Percentiles rank a stretch among this genome's conserved stretches.
These are phyloP conservation scores for Bembecia ichneumoniformis DNA, from an alignment of 2,888 invertebrate species.

Conservation along the genomic window DNA sequence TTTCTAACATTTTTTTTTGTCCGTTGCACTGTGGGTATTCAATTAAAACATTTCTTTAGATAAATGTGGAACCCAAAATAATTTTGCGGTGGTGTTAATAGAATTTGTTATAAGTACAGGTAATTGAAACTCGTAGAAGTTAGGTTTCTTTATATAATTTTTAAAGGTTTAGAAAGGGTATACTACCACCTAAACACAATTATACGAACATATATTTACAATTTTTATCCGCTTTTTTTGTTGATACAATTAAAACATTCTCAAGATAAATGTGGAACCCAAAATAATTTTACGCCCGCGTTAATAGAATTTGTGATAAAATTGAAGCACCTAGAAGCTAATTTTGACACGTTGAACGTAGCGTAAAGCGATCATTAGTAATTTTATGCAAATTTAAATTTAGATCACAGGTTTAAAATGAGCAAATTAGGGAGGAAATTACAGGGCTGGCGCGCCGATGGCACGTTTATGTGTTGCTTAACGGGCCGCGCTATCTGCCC, in stretches of 20 bases:
- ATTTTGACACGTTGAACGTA: constrained; percentile 56
- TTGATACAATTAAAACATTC: background rate
- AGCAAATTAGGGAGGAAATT: constrained; percentile 58
- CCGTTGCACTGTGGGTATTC: background rate
- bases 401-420: constrained; percentile 55
- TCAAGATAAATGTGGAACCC: constrained; percentile 10
- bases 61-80: constrained; percentile 22
- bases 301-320: constrained; percentile 36
- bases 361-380: constrained; percentile 57
- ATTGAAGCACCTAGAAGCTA: constrained; percentile 33
- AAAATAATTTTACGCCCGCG: constrained; percentile 35
- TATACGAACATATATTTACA: too few species aligned
- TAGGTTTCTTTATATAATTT: constrained; percentile 32
- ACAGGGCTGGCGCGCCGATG: constrained; percentile 53
- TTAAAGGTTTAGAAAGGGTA: constrained; percentile 61
- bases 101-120: too few species aligned
- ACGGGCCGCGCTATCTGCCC: constrained; percentile 17
- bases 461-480: constrained; percentile 32
- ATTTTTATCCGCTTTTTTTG: background rate
- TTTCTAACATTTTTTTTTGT: background rate
- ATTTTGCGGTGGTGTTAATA: constrained; percentile 36
- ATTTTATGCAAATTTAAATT: constrained; percentile 66
- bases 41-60: background rate
- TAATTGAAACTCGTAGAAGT: constrained; percentile 31
- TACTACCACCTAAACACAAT: constrained; percentile 49